Evolutionary conservation across 2,888 invertebrate species (phyloP).

Genomic region (Chalcosyrphus nemorum): DNA sequence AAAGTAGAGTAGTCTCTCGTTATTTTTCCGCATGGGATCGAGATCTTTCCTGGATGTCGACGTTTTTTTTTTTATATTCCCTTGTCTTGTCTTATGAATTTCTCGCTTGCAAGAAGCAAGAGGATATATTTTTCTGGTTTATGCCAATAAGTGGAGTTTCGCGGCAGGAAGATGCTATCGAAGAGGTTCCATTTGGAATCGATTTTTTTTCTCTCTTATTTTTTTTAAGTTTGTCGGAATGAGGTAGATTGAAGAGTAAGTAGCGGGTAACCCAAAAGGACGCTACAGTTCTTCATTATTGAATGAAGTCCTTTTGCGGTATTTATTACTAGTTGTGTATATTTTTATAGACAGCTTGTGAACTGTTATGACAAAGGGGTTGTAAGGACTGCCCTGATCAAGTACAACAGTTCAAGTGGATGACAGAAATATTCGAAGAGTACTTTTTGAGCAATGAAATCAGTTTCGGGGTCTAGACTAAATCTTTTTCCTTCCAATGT

Average conservation of each 20-base stretch:
- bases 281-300: conserved; percentile 10
- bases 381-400: not conserved
- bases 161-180: conserved; percentile 20
- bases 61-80: conserved; percentile 35
- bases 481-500: too few relatives aligned
- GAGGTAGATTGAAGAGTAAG: conserved; percentile 12
- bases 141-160: conserved; percentile 26
- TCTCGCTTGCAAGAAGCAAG: conserved; percentile 23
- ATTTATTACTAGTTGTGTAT: conserved; percentile 12
- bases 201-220: conserved; percentile 1
- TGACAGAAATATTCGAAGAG: not conserved
- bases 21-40: conserved; percentile 68
- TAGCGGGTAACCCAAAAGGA: not conserved
- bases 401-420: not conserved
- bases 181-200: conserved; percentile 30
- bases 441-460: not conserved
- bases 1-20: conserved; percentile 62
- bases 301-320: conserved; percentile 24
- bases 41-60: conserved; percentile 67
- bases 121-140: conserved; percentile 32
- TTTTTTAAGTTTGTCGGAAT: conserved; percentile 2
- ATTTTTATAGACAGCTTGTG: not conserved
- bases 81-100: conserved; percentile 67
- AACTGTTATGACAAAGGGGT: not conserved
- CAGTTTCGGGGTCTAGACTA: too few relatives aligned